Conservation (phyloP, 1,140 invertebrate genomes). For the Chelonus insularis region DNA sequence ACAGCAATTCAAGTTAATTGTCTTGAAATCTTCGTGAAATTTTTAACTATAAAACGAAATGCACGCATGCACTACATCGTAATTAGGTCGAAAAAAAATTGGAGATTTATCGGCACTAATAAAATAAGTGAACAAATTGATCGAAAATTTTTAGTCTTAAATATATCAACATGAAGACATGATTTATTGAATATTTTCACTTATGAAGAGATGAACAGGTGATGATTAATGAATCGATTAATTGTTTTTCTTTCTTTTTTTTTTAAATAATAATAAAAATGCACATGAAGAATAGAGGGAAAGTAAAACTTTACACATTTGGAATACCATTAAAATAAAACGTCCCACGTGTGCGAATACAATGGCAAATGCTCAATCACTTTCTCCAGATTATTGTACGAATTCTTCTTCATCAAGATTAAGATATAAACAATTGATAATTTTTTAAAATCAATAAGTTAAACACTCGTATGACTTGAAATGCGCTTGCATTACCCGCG, state of each 20-base stretch:
- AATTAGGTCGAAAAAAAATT: slow-evolving; percentile 39
- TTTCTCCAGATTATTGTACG: neutral
- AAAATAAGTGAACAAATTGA: too few relatives aligned
- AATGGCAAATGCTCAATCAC: slow-evolving; percentile 20
- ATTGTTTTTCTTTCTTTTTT: neutral
- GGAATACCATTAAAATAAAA: neutral
- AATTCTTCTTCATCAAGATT: neutral
- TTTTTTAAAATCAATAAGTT: too few relatives aligned
- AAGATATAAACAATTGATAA: neutral
- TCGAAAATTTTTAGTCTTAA: too few relatives aligned
- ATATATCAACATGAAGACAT: too few relatives aligned
- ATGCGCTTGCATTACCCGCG: too few relatives aligned
- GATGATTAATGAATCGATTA: neutral
- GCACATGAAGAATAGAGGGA: slow-evolving; percentile 8
- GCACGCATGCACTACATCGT: slow-evolving; percentile 35
- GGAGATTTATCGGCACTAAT: too few relatives aligned
- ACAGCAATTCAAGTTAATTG: slow-evolving; percentile 32
- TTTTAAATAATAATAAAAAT: slow-evolving; percentile 1
- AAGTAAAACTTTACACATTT: slow-evolving; percentile 9
- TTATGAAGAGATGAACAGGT: neutral
- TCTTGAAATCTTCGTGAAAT: neutral
- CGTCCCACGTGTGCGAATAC: slow-evolving; percentile 4
- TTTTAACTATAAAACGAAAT: neutral
- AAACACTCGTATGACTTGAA: too few relatives aligned
- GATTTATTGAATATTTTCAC: neutral